These are phyloP conservation scores for Otolemur garnettii DNA, from an alignment of 2,113 vertebrate species.

Conservation along the genomic window DNA sequence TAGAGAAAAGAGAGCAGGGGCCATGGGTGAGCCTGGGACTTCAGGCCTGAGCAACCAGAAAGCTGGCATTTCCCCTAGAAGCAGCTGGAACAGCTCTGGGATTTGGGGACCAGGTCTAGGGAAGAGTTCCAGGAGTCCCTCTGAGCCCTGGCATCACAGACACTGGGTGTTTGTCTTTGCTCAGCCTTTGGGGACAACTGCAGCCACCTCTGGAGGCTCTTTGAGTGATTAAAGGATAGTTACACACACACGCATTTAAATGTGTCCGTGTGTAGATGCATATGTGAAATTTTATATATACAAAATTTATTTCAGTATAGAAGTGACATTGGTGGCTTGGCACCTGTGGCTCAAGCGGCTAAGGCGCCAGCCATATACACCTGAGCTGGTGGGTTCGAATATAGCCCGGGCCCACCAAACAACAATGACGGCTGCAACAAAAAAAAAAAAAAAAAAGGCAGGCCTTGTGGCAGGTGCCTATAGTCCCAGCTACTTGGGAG, in stretches of 20 bases:
- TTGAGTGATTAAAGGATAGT: background rate
- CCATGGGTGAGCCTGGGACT: too few species aligned
- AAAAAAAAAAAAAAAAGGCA: too few species aligned
- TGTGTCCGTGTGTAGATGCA: background rate
- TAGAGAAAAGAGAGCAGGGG: background rate
- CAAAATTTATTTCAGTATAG: background rate
- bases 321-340: background rate
- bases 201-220: background rate
- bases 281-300: background rate
- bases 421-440: too few species aligned
- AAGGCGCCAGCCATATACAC: too few species aligned
- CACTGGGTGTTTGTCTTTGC: background rate
- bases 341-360: too few species aligned
- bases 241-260: background rate
- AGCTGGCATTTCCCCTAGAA: too few species aligned
- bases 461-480: too few species aligned
- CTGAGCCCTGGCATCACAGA: background rate
- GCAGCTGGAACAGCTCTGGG: background rate
- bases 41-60: background rate
- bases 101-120: background rate
- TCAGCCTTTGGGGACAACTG: background rate
- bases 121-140: background rate
- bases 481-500: too few species aligned
- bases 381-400: too few species aligned
- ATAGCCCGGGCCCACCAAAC: too few species aligned